Evolutionary conservation across 2,797 vertebrate species (phyloP).

Genomic region (Cryptoblepharus egeriae): DNA sequence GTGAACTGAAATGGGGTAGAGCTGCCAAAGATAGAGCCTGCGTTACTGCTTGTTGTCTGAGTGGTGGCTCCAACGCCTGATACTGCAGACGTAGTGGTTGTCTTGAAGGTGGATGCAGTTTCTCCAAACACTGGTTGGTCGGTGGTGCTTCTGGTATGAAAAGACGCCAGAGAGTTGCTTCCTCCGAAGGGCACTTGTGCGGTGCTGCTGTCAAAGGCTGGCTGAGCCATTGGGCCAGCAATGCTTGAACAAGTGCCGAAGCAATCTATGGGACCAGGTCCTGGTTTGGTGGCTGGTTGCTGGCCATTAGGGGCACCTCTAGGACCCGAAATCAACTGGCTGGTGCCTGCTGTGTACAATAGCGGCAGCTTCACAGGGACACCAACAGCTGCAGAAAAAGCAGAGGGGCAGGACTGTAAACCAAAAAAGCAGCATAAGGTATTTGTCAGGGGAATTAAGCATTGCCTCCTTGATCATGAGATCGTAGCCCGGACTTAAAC

Average conservation of each 20-base stretch:
- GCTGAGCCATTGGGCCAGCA: conserved; percentile 36
- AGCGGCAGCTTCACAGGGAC: conserved; percentile 23
- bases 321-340: conserved; percentile 79
- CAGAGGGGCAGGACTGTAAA: conserved; percentile 59
- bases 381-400: conserved; percentile 74
- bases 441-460: too few relatives aligned
- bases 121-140: conserved; percentile 67
- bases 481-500: too few relatives aligned
- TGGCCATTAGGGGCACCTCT: conserved; percentile 25
- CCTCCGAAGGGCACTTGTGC: conserved; percentile 65
- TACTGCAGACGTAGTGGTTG: conserved; percentile 69
- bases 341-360: conserved; percentile 63
- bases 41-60: conserved; percentile 75
- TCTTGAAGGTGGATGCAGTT: conserved; percentile 74
- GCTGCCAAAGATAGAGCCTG: conserved; percentile 52
- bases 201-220: conserved; percentile 66
- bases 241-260: conserved; percentile 70
- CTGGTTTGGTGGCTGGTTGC: conserved; percentile 55
- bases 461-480: too few relatives aligned
- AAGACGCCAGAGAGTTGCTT: conserved; percentile 51
- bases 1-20: conserved; percentile 74
- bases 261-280: not conserved
- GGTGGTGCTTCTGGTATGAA: conserved; percentile 60
- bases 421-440: too few relatives aligned
- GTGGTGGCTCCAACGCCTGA: conserved; percentile 78